Base-by-base conservation (phyloP, 2,113 vertebrate species). In the Nestor notabilis region DNA sequence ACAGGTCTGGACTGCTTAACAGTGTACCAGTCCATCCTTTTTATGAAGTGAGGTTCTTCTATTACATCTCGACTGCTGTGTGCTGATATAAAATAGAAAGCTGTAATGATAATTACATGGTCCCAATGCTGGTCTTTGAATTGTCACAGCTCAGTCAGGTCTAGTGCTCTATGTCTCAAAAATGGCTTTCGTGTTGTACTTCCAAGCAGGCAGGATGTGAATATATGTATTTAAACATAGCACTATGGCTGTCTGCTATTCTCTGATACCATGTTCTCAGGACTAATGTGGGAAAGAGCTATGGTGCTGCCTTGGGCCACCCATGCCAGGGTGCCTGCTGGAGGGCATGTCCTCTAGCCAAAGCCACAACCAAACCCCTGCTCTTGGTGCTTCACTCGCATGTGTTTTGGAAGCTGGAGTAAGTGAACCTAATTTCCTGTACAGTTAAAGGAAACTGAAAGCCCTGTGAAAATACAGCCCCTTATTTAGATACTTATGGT, bases 381-480 rank as follows among this genome's bases (percentile, higher is more conserved):
- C 5, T 53, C 9, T 49, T 66, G 13, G 3, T 66, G 31, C 8
- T 1, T 0, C 21, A 21, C 4, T 65, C 11, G 12, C 8, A 18
- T 4, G 3, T 35, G 7, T 46, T 90, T 78, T 49, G 28, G 31
- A 53, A 88, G 11, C 15, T 66, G 31, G 16, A 84, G 33, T 60
- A 47, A 56, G 12, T 27, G 11, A 87, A 61, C 1, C 0, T 25
- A 24, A 41, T 44, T 87, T 75, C n/a, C 21, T 16, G 9, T 19
- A 31, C 1, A 63, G 18, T 44, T 87, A 49, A 79, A 63, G 25
- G 6, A 15, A 88, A 24, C 5, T 20, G 39, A 93, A 90, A 79
- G 6, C 2, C 21, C 17, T 25, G 17, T 58, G 33, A 90, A 93
- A 71, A 85, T 35, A 58, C 4, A 71, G 11, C 3, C 13, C 28